Base-by-base conservation (phyloP, 2,113 vertebrate species). In the Chaenocephalus aceratus region DNA sequence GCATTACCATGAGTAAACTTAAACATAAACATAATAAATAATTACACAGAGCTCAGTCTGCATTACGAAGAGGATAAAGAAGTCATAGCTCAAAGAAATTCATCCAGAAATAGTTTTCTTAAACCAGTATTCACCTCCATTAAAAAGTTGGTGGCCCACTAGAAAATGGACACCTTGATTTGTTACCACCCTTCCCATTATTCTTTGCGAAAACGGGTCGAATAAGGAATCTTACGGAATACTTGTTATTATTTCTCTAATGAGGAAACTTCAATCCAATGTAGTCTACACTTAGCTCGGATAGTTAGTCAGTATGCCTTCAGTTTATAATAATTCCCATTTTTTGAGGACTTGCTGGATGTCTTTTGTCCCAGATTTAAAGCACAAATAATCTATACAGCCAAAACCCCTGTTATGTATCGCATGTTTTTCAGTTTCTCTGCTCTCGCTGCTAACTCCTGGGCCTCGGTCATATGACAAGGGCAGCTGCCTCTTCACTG, bases 391-490 rank as follows among this genome's bases (percentile, higher is more conserved):
- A 4, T 0, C 0, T 5, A 7, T 1, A 53, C 15, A 71, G n/a
- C 0, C 11, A 2, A 8, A 57, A 34, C 1, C 1, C 14, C 6
- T 3, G 41, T 53, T 18, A 0, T 60, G 12, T 10, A 3, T 26
- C 1, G 36, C 12, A 4, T 66, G 74, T 86, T 78, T 54, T 66
- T 30, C 10, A 1, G 21, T 74, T 66, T 75, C 48, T 14, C 41
- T n/a, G 14, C 13, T 18, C 3, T 10, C 5, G 52, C 61, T 80
- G 74, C 72, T 64, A 75, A 30, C 34, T 69, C 79, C 81, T 85
- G 92, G 88, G 91, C 91, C 86, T 48, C 87, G 88, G 92, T 95
- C 93, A 94, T 87, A 92, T 95, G 94, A 93, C 89, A 88, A 92
- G 92, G 91, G 84, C 91, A 89, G 87, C 84, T 75, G 84, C 90